Evolutionary conservation across 1,140 invertebrate genomes (phyloP).

Genomic region (Diachasmimorpha longicaudata): DNA sequence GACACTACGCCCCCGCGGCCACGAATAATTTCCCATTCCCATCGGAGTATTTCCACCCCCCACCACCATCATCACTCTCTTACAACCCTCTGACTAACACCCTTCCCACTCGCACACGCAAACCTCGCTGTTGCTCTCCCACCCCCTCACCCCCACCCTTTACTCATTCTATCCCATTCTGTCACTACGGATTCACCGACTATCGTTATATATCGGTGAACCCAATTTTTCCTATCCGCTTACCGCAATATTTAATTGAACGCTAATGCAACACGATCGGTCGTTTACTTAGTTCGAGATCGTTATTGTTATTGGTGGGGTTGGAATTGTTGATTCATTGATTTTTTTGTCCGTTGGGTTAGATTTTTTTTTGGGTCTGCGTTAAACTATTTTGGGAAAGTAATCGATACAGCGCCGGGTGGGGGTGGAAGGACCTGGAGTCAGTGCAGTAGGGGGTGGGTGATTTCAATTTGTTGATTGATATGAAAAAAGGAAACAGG

Average conservation of each 20-base stretch:
- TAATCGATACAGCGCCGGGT: too few relatives aligned
- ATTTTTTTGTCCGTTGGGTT: too few relatives aligned
- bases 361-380: too few relatives aligned
- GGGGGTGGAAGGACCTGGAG: too few relatives aligned
- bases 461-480: too few relatives aligned
- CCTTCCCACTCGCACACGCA: not conserved
- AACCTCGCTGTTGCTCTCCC: not conserved
- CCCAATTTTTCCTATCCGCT: not conserved
- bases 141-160: constrained; percentile 34
- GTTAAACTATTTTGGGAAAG: too few relatives aligned
- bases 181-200: constrained; percentile 31
- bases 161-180: constrained; percentile 50
- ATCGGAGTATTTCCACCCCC: constrained; percentile 25
- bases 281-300: not conserved
- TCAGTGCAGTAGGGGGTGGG: too few relatives aligned
- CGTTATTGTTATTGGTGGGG: too few relatives aligned
- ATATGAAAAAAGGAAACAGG: too few relatives aligned
- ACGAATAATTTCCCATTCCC: constrained; percentile 40
- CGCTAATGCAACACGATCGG: not conserved
- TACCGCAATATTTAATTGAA: not conserved
- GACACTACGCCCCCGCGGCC: constrained; percentile 50
- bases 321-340: too few relatives aligned
- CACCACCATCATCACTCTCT: not conserved
- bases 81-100: not conserved
- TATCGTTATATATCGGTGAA: constrained; percentile 27